These are phyloP conservation scores for Herpetotheres cachinnans DNA, from an alignment of 2,113 vertebrate genomes.

Conservation along the genomic window DNA sequence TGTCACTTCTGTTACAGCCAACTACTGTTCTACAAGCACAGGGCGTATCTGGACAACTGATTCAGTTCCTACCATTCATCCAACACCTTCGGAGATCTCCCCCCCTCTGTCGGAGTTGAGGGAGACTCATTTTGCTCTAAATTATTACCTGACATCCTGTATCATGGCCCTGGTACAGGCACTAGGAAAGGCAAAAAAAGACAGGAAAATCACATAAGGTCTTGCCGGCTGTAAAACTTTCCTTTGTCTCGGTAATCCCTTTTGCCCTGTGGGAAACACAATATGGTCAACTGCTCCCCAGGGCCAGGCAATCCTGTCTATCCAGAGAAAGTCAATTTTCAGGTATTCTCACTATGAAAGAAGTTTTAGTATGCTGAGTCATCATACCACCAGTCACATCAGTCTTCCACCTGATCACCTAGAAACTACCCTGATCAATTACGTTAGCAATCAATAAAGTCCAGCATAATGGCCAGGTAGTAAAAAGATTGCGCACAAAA, in stretches of 20 bases:
- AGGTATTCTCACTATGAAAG: background rate
- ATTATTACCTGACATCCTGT: rapidly evolving
- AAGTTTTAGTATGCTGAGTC: background rate
- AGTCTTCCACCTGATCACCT: background rate
- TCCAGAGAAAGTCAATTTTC: background rate
- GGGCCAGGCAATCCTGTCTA: background rate
- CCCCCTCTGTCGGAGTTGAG: rapidly evolving
- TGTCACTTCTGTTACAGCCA: background rate
- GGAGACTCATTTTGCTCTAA: background rate
- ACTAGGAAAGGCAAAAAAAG: background rate
- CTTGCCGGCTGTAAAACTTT: background rate
- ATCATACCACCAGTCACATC: background rate
- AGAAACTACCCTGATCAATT: background rate
- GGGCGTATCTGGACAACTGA: rapidly evolving
- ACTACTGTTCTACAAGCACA: rapidly evolving
- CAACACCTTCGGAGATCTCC: background rate
- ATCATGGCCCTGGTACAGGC: background rate
- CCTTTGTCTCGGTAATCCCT: background rate
- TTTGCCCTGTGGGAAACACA: background rate
- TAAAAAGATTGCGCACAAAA: background rate
- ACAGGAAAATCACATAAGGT: background rate
- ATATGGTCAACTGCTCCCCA: background rate
- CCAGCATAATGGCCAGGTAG: background rate
- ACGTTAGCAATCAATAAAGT: background rate
- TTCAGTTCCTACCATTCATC: background rate